Evolutionary conservation across 2,797 vertebrate genomes (phyloP), one percentile per base, ranked within the genome.

Genomic region (Channallabes apus): DNA sequence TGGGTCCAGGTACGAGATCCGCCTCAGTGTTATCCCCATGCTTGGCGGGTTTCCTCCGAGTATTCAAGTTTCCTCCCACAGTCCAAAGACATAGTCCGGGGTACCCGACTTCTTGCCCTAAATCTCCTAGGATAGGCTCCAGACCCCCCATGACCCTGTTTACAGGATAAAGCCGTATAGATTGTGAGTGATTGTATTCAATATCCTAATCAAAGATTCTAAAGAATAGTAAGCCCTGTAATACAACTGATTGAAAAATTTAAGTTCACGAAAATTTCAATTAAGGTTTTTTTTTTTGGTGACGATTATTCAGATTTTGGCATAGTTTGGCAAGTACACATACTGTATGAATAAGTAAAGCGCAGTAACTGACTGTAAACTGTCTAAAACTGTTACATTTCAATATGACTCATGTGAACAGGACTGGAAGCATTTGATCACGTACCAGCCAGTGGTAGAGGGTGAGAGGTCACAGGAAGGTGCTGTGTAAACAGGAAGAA

Each of bases 401-500:
- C 59, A 62, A 1, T 17, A 54, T 65, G 59, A 67, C 76, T 41
- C 12, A 64, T 73, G 27, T 73, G 22, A 85, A 32, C 68, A 64
- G n/a, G 38, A 64, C 4, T 80, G 67, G 58, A 73, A 64, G 81
- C 8, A 17, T 83, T 27, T 64, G 71, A 85, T 93, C 87, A 90
- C 85, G 85, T 91, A 80, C 91, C 87, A 91, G 84, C 92, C 93
- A 91, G 92, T 93, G 90, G 91, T 82, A 62, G 75, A 84, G 56
- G 24, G 6, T 90, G 90, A 92, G 92, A 93, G 89, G 89, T 91
- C 90, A 92, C 89, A 94, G 93, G 94, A 95, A 94, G 89, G 89
- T 82, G 81, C 87, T 85, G 85, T 89, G 92, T 94, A 94, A 95
- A 95, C 94, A 95, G 93, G 94, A 95, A 93, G 51, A 69, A 80